Evolutionary conservation across 2,888 invertebrate species (phyloP).

Genomic region (Hydraecia micacea): DNA sequence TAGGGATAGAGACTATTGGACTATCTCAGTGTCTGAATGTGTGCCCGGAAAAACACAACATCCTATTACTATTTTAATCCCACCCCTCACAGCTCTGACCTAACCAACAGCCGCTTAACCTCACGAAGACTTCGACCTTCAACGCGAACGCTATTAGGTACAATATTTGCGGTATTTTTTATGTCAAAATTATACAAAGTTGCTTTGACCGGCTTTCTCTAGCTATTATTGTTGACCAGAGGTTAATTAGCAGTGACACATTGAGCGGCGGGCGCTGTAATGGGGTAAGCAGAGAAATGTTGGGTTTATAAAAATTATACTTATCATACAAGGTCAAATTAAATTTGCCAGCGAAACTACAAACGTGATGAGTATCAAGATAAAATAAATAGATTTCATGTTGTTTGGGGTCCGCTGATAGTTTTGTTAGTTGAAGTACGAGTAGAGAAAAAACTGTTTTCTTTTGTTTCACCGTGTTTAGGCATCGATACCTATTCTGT

Average conservation of each 20-base stretch:
- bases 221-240: constrained; percentile 29
- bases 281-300: not conserved
- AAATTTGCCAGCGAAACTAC: no score
- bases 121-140: constrained; percentile 40
- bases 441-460: no score
- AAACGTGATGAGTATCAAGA: no score
- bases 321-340: not conserved
- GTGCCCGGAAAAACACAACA: not conserved
- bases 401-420: no score
- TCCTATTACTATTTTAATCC: not conserved
- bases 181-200: constrained; percentile 43
- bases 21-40: not conserved
- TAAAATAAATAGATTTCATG: no score
- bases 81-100: not conserved
- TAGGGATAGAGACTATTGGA: not conserved
- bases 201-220: constrained; percentile 63
- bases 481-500: no score
- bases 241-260: constrained; percentile 43
- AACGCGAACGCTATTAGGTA: constrained; percentile 22
- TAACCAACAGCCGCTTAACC: constrained; percentile 3
- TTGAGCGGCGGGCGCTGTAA: not conserved
- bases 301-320: not conserved
- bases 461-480: no score
- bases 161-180: constrained; percentile 49
- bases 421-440: no score